Evolutionary conservation across 2,888 invertebrate species (phyloP), one percentile per base, ranked within the genome.

Genomic region (Frankliniella intonsa): DNA sequence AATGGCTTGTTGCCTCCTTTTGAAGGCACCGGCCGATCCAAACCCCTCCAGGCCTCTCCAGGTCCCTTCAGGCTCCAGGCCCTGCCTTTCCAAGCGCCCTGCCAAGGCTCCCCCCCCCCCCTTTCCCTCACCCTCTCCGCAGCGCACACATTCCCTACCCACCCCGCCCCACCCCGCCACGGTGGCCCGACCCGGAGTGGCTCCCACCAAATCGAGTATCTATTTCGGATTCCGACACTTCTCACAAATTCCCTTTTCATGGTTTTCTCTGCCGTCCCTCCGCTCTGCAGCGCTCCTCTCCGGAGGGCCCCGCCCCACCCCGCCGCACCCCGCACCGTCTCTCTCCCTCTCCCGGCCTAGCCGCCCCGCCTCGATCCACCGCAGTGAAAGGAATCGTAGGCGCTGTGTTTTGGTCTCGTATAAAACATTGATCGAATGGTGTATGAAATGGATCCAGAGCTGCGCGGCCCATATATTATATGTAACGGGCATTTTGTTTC

Each of bases 221-320:
- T 25, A 76, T 76, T 76, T 25, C 22, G 69, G 69, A 76, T 76
- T 76, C 69, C 69, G 69, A 76, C 69, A 76, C 69, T 76, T 76
- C 69, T 76, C 69, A 76, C 69, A 76, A 76, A 76, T 76, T 76
- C 69, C 69, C 69, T 76, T 76, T 76, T 76, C 69, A 76, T 76
- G 69, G 69, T 69, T 69, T 69, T 69, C 69, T 76, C 69, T 76
- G 69, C 69, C 69, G 22, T 22, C 69, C 69, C 22, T 22, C 69
- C 69, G 69, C 55, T 62, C 62, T 62, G 62, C 38, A 38, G 38
- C 62, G 62, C 62, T 17, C 11, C 62, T 62, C 62, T 62, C 62
- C 62, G 7, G n/a, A 62, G 62, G 62, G 5, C 11, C 17, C 14
- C 62, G 19, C 17, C 14, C 17, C 55, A 12, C 55, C 10, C 3